phyloP scores from a whole-genome alignment of 2,113 vertebrate genomes.

The Ceyx melanurus region DNA sequence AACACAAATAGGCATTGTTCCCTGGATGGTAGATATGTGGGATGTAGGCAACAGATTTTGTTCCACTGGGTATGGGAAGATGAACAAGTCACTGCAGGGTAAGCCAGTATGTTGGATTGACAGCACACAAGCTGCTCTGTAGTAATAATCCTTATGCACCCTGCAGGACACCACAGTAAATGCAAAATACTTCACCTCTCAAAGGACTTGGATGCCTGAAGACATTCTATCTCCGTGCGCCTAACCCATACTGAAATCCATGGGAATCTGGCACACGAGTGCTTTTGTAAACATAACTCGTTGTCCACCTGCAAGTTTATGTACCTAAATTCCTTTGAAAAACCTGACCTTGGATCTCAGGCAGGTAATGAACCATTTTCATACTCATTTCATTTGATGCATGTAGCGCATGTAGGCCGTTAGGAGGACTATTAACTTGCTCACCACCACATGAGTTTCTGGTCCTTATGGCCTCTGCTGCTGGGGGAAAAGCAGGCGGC shows the following conservation, averaged over 20 bases:
- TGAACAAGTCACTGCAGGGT: constrained; percentile 1
- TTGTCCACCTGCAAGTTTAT: constrained; percentile 58
- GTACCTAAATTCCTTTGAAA: constrained; percentile 37
- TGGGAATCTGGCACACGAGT: constrained; percentile 38
- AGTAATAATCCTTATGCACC: constrained; percentile 28
- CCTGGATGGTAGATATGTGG: not conserved
- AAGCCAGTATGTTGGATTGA: not conserved
- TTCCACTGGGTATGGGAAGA: constrained; percentile 27
- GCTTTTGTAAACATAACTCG: constrained; percentile 25
- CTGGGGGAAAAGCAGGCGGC: not conserved
- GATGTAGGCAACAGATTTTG: constrained; percentile 8
- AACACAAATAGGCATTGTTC: constrained; percentile 11
- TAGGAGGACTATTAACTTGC: constrained; percentile 32
- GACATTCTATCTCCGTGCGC: not conserved
- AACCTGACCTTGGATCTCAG: constrained; percentile 13
- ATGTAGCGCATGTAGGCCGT: not conserved
- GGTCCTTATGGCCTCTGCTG: constrained; percentile 31
- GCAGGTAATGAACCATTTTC: constrained; percentile 47
- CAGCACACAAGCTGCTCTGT: constrained; percentile 9
- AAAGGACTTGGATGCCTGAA: constrained; percentile 33
- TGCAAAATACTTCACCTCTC: constrained; percentile 49
- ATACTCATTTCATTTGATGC: constrained; percentile 40
- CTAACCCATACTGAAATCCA: constrained; percentile 17
- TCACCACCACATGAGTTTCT: not conserved
- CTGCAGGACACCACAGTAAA: constrained; percentile 58